A percentile compares a stretch with the other conserved stretches of the same genome.
phyloP scores from a whole-genome alignment of 2,888 invertebrate species.

The Philopedon plagiatum region DNA sequence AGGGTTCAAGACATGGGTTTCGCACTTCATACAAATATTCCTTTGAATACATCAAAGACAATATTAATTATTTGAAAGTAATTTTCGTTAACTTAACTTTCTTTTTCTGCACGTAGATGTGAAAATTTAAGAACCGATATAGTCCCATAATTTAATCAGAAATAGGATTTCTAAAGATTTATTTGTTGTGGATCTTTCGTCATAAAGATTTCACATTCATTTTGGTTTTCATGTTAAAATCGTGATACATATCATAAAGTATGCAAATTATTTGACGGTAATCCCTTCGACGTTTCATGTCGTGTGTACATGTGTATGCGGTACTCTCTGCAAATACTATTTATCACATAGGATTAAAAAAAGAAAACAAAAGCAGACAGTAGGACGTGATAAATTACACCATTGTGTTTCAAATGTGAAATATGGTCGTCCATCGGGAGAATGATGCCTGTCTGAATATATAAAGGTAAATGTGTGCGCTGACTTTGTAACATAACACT shows the following conservation, averaged over 20 bases:
- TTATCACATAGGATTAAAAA: conserved; percentile 49
- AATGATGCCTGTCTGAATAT: conserved; percentile 40
- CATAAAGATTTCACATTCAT: neutral
- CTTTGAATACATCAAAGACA: no score
- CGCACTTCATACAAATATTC: no score
- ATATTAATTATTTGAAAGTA: no score
- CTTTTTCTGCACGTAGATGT: no score
- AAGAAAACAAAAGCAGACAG: conserved; percentile 46
- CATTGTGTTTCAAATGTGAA: conserved; percentile 59
- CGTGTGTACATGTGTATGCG: neutral
- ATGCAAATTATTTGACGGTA: neutral
- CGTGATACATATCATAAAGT: neutral
- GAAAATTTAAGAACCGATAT: no score
- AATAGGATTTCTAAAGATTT: no score
- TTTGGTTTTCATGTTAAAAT: neutral
- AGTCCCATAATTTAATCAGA: no score
- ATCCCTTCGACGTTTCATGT: neutral
- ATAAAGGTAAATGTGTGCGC: conserved; percentile 10
- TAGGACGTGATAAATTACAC: conserved; percentile 57
- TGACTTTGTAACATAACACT: neutral
- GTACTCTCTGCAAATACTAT: conserved; percentile 49
- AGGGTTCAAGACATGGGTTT: no score
- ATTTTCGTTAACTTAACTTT: no score
- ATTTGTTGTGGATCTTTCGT: no score
- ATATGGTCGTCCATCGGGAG: conserved; percentile 55